A percentile compares a stretch with the other conserved stretches of the same genome.
These are phyloP conservation scores for Antheraea pernyi DNA, from an alignment of 1,140 invertebrate genomes.

Conservation along the genomic window DNA sequence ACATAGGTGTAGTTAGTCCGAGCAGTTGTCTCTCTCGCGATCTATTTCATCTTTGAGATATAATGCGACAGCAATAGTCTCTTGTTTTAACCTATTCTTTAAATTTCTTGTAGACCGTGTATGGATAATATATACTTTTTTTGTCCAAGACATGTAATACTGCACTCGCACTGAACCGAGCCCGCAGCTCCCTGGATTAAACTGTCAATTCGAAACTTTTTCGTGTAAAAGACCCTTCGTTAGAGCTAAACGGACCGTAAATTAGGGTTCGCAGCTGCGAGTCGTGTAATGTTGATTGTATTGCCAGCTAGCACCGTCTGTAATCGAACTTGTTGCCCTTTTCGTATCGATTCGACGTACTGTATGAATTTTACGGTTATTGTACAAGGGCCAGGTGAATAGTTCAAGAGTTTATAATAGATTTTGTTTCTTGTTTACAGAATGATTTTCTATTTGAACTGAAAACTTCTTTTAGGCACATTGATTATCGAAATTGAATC, in stretches of 20 bases:
- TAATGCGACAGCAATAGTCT: no score
- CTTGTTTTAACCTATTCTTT: no score
- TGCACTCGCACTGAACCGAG: not conserved
- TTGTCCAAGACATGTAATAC: not conserved
- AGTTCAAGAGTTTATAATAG: not conserved
- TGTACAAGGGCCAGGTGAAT: not conserved
- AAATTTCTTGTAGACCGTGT: no score
- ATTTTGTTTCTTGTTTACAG: not conserved
- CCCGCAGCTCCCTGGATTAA: slow-evolving; percentile 59
- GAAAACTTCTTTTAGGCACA: no score
- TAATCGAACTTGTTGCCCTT: slow-evolving; percentile 49
- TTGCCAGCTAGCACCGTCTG: slow-evolving; percentile 36
- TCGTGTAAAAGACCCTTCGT: slow-evolving; percentile 44
- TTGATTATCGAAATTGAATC: no score
- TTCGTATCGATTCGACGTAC: slow-evolving; percentile 18
- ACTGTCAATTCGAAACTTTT: slow-evolving; percentile 59
- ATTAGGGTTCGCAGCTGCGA: slow-evolving; percentile 64
- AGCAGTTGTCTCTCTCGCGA: no score
- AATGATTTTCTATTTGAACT: no score
- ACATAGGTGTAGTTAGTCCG: no score
- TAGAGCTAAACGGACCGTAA: slow-evolving; percentile 54
- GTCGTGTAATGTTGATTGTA: slow-evolving; percentile 68
- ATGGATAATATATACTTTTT: no score
- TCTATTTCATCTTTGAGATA: no score
- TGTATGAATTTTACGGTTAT: not conserved